A percentile compares a stretch with the other conserved stretches of the same genome.
These are phyloP conservation scores for Semnornis frantzii DNA, from an alignment of 2,113 vertebrate genomes.

Conservation along the genomic window DNA sequence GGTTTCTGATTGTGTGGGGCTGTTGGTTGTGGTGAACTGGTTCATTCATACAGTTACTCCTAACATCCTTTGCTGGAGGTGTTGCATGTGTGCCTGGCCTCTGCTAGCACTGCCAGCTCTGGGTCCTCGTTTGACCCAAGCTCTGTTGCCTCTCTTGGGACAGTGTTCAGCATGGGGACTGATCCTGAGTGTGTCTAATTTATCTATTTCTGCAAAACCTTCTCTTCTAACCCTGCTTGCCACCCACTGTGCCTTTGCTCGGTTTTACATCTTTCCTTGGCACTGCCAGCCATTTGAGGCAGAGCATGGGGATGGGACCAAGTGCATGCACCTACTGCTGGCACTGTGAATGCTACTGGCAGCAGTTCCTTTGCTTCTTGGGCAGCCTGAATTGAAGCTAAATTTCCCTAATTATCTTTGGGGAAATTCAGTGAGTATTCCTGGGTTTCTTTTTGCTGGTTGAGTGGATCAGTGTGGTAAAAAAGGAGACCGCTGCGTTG, in stretches of 20 bases:
- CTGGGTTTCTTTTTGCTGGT: background rate
- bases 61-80: background rate
- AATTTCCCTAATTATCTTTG: background rate
- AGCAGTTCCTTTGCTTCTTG: background rate
- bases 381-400: background rate
- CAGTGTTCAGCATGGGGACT: fast-evolving
- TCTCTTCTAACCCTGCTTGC: background rate
- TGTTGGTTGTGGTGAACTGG: background rate
- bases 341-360: background rate
- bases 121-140: fast-evolving
- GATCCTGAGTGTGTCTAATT: fast-evolving
- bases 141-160: background rate
- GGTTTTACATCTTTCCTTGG: background rate
- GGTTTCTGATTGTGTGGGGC: background rate
- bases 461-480: background rate
- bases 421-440: fast-evolving
- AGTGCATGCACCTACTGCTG: background rate
- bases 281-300: background rate
- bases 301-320: fast-evolving
- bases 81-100: fast-evolving
- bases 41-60: background rate
- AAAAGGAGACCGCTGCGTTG: fast-evolving
- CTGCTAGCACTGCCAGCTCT: background rate
- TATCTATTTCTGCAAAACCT: background rate
- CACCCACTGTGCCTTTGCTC: background rate